A percentile compares a stretch with the other conserved stretches of the same genome.
Conservation (phyloP, 2,113 vertebrate species). For the Melanerpes formicivorus region DNA sequence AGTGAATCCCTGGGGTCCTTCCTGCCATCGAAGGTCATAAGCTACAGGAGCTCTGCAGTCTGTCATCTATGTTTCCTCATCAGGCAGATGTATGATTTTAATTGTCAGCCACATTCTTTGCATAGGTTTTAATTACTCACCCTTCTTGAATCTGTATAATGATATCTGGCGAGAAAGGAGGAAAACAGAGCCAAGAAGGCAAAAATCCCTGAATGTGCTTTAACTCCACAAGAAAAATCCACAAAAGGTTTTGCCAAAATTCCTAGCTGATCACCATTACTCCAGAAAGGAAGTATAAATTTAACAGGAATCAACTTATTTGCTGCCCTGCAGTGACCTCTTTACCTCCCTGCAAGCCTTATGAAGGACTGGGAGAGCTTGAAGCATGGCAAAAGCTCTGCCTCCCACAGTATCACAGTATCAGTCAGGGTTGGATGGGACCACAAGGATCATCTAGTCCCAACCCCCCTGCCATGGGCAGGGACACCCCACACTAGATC, state of each 20-base stretch:
- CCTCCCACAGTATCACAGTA: background rate
- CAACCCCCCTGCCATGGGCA: too few species aligned
- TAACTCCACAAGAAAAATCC: background rate
- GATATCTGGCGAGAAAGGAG: constrained; percentile 1
- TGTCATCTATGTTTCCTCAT: background rate
- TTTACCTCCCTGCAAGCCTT: accelerated
- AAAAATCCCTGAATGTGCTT: background rate
- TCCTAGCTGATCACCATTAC: background rate
- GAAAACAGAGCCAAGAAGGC: background rate
- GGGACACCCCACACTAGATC: too few species aligned
- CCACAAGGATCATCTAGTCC: too few species aligned
- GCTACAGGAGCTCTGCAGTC: background rate
- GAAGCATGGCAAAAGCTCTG: background rate
- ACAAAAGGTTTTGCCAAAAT: background rate
- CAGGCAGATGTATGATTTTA: background rate
- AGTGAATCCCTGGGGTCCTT: background rate
- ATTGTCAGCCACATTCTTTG: background rate
- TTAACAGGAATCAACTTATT: background rate
- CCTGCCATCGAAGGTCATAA: background rate
- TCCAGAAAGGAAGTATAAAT: background rate
- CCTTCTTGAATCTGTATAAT: constrained; percentile 6
- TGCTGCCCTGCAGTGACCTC: background rate
- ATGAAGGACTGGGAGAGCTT: background rate
- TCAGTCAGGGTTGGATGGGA: too few species aligned
- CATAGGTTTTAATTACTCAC: constrained; percentile 40